Percentiles rank a stretch among this genome's conserved stretches.
These are phyloP conservation scores for Cydia pomonella DNA, from an alignment of 1,140 invertebrate genomes.

Conservation along the genomic window DNA sequence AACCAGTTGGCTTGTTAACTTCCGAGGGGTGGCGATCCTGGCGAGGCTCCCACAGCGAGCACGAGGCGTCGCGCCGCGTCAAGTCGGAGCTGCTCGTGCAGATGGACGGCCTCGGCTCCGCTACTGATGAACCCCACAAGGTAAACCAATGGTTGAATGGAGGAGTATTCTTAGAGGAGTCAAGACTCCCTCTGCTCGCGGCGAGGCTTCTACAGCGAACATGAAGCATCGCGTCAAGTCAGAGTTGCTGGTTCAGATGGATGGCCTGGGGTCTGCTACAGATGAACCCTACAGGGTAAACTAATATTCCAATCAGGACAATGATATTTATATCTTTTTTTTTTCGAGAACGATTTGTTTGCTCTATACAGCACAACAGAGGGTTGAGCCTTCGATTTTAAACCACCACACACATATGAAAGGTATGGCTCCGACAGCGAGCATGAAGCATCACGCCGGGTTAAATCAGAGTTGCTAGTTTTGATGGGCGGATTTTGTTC, in stretches of 20 bases:
- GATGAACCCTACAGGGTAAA: slow-evolving; percentile 83
- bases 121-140: slow-evolving; percentile 84
- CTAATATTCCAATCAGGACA: not conserved
- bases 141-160: slow-evolving; percentile 55
- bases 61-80: slow-evolving; percentile 98
- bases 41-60: slow-evolving; percentile 97
- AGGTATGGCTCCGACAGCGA: slow-evolving; percentile 97
- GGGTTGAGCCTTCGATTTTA: no score
- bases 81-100: slow-evolving; percentile 99
- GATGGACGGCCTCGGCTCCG: slow-evolving; percentile 98
- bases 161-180: no score
- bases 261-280: slow-evolving; percentile 92
- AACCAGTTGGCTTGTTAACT: no score
- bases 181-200: slow-evolving; percentile 56
- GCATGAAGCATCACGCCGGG: slow-evolving; percentile 98
- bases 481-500: slow-evolving; percentile 99
- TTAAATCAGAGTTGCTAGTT: slow-evolving; percentile 98
- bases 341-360: no score
- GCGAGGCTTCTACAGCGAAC: slow-evolving; percentile 95
- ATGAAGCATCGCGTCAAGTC: no score
- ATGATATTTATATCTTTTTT: no score
- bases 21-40: no score
- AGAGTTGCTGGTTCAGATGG: slow-evolving; percentile 99
- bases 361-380: no score
- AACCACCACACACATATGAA: no score